Evolutionary conservation across 2,888 invertebrate genomes (phyloP), one percentile per base, ranked within the genome.

Genomic region (Perizoma affinitatum): DNA sequence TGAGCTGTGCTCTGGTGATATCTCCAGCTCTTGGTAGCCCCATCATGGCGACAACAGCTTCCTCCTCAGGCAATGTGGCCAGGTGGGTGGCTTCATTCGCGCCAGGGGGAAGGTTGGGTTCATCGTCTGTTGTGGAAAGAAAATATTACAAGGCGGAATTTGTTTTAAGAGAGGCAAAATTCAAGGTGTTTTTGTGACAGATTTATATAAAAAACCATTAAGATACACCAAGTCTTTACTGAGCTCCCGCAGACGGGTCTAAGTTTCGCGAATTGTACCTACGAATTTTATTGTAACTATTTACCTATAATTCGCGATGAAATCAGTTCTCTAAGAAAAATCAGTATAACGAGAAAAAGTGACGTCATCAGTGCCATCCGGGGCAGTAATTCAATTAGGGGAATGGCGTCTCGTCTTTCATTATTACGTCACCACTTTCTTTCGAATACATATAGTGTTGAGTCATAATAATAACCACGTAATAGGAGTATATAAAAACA

Each of bases 11-110:
- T 73, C 96, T 94, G 70, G 94, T 95, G 80, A 96, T 94, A 72
- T 98, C 98, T 4, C 99, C 99, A 65, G 98, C 94, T 74, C 96
- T 94, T 4, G 99, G 99, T 79, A 96, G 95, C 40, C 99, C 99
- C 90, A 98, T 94, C 82, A 97, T 93, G 53, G 97, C 97, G 74
- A 98, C 96, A 79, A 96, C 96, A 66, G 97, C 97, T 75, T 96
- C 95, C 70, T 96, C 96, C 50, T 90, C 90, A 0, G 89, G 91
- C 54, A 91, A 72, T 0, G 88, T 88, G n/a, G 88, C 88, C 62
- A 90, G 77, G 56, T 90, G 91, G 57, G 82, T 87, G 40, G 84
- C 88, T 87, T 90, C 89, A 70, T 84, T 82, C 0, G 65, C 76
- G 69, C 76, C 75, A 7, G 76, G 71, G 41, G 79, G 76, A 6